Evolutionary conservation across 2,888 invertebrate species (phyloP), one percentile per base, ranked within the genome.

Genomic region (Girardia tigrina): DNA sequence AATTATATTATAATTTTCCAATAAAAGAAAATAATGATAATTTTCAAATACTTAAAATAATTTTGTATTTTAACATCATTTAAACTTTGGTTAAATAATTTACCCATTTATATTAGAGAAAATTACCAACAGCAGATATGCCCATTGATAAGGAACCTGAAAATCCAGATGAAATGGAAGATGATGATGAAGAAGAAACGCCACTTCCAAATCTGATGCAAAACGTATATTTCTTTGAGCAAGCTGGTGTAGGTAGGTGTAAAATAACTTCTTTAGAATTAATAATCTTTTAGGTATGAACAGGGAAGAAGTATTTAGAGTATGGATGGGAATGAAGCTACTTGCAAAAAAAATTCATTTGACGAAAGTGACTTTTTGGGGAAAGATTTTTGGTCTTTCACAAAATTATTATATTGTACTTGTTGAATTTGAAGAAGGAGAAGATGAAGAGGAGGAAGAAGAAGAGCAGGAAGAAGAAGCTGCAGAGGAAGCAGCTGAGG

Each of bases 321-420:
- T 91, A 2, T 89, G 89, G 80, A 85, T 90, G 75, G 86, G 90
- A 0, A 88, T 92, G 79, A 87, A 88, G 78, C 88, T 89, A 82
- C 84, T 92, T 4, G 87, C 80, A 79, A 79, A 76, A 29, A 27
- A 42, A 8, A 78, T 78, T 71, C 79, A 79, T 0, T 12, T 79
- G 70, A 71, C 78, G 74, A 77, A 78, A 28, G 78, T 79, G 77
- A 75, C 90, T 79, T 91, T 91, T 83, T 91, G 91, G 88, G 92
- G 92, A 0, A 90, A 90, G 83, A 88, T 92, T 42, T 89, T 88
- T 80, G 91, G 91, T 0, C 86, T 88, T 0, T 86, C 88, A 69
- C 87, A 88, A 29, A 89, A 90, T 80, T 92, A 92, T 82, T 89
- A 89, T 78, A 85, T 92, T 0, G 87, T 90, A 0, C 91, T 92